Evolutionary conservation across 2,888 invertebrate species (phyloP).

Genomic region (Drymonia ruficornis): DNA sequence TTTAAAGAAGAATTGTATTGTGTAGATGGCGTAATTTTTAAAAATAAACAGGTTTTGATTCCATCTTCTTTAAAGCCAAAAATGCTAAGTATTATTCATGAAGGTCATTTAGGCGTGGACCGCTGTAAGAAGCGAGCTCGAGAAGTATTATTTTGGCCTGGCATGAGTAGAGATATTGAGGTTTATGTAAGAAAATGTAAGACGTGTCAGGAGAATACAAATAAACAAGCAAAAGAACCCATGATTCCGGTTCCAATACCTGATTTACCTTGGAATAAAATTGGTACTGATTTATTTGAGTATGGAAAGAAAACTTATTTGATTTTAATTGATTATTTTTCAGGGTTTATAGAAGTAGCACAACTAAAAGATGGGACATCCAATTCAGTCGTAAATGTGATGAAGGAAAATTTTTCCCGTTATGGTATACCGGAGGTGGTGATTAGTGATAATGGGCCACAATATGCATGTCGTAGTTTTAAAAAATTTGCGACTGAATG

Average conservation of each 20-base stretch:
- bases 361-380: neutral
- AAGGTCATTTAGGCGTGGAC: constrained; percentile 4
- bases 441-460: neutral
- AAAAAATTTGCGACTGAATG: constrained; percentile 6
- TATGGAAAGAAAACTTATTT: constrained; percentile 1
- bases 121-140: neutral
- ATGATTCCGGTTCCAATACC: neutral
- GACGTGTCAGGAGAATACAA: constrained; percentile 4
- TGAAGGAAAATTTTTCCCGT: constrained; percentile 3
- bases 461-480: constrained; percentile 2
- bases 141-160: neutral
- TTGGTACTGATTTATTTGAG: neutral
- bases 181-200: constrained; percentile 4
- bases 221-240: neutral
- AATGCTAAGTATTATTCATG: constrained; percentile 3
- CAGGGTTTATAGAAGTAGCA: neutral
- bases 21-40: constrained; percentile 6
- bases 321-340: neutral
- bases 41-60: constrained; percentile 7
- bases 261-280: neutral
- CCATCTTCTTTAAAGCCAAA: neutral
- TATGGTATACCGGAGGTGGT: constrained; percentile 4
- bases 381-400: neutral
- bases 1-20: constrained; percentile 4
- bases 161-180: neutral